Evolutionary conservation across 2,888 invertebrate genomes (phyloP), one percentile per base, ranked within the genome.

Genomic region (Periphyllus acericola): DNA sequence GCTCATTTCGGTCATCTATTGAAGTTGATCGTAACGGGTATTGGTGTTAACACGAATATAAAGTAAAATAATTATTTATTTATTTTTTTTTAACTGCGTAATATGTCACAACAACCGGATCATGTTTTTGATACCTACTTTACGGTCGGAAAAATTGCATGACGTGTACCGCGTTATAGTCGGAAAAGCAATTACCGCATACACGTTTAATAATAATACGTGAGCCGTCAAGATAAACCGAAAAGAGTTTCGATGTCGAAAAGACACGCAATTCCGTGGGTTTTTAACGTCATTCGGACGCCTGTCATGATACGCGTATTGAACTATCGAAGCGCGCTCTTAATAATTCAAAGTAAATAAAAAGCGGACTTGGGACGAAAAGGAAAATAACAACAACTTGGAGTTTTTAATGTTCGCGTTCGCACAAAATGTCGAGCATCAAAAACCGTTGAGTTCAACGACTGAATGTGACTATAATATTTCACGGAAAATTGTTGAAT

Each of bases 341-440:
- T 66, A 80, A 66, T 66, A 66, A 66, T 66, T 80, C 66, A 80
- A 80, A 36, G 36, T 17, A 80, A 80, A 66, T n/a, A 9, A 66
- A 66, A 66, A 66, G n/a, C 9, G 40, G n/a, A 5, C 11, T n/a
- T n/a, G n/a, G n/a, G n/a, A 25, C 6, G 2, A 17, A 17, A 46
- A 78, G 21, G 8, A 29, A n/a, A 76, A 46, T n/a, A 76, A 52
- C 2, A 40, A 40, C 14, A 6, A 40, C 46, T n/a, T n/a, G 9
- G 40, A 9, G 40, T 40, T 40, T 40, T 9, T 40, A 40, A 40
- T 40, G 9, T 9, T 40, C 6, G 0, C 40, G 8, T n/a, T 9
- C 40, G 40, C 9, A 8, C 8, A 40, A 40, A 6, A 40, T 40
- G 8, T 9, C 40, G 40, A n/a, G n/a, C 6, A 36, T 8, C 9